These are phyloP conservation scores for Cettia cetti DNA, from an alignment of 2,113 vertebrate species.

Conservation along the genomic window DNA sequence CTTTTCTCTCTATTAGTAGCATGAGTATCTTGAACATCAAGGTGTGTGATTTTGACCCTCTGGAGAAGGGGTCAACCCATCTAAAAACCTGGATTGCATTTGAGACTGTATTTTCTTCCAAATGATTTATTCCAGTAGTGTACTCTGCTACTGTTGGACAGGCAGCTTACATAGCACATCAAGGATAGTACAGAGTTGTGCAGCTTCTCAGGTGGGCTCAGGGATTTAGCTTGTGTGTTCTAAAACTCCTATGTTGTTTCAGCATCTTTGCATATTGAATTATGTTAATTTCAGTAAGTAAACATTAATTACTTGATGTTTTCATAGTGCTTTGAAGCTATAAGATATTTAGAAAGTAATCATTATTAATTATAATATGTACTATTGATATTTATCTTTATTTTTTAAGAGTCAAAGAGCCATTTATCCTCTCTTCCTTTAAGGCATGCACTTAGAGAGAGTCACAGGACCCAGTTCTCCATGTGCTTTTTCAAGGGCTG, in stretches of 20 bases:
- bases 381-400: background rate
- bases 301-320: background rate
- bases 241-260: background rate
- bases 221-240: background rate
- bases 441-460: background rate
- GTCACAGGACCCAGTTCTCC: background rate
- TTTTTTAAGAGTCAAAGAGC: background rate
- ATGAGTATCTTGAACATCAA: background rate
- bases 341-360: background rate
- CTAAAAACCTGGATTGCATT: background rate
- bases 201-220: background rate
- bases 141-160: background rate
- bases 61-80: background rate
- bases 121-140: background rate
- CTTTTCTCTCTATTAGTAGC: background rate
- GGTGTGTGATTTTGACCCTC: background rate
- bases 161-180: background rate
- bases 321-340: background rate
- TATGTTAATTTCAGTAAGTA: conserved; percentile 2
- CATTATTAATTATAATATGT: background rate
- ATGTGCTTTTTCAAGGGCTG: background rate
- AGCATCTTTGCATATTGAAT: background rate
- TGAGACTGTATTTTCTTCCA: background rate
- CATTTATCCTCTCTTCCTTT: background rate
- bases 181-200: background rate